phyloP scores from a whole-genome alignment of 2,797 vertebrate genomes.

The Gambelia wislizenii region DNA sequence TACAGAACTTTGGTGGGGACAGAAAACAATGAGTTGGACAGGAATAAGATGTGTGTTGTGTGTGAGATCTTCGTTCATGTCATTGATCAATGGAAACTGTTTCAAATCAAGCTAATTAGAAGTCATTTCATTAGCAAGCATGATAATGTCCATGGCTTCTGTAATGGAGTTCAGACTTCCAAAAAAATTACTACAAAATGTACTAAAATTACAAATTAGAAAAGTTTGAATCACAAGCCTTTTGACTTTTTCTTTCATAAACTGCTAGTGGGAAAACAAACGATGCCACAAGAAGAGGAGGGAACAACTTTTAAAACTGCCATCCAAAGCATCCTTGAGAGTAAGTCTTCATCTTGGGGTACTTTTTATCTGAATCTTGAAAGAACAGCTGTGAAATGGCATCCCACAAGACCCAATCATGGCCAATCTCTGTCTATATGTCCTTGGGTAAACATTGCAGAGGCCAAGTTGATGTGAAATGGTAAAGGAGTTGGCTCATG shows the following conservation, averaged over 20 bases:
- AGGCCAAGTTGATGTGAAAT: slow-evolving; percentile 23
- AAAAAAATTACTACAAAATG: not conserved
- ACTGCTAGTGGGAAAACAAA: not conserved
- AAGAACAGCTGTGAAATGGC: slow-evolving; percentile 47
- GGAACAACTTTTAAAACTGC: slow-evolving; percentile 21
- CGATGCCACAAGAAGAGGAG: slow-evolving; percentile 13
- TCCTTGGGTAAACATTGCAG: slow-evolving; percentile 40
- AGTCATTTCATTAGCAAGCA: not conserved
- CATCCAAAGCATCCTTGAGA: slow-evolving; percentile 43
- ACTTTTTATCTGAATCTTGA: slow-evolving; percentile 56
- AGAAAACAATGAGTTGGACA: not conserved
- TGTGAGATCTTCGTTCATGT: not conserved
- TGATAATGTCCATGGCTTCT: not conserved
- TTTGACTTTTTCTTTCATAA: not conserved
- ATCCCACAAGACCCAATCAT: slow-evolving; percentile 44
- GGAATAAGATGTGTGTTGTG: not conserved
- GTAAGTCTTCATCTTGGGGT: slow-evolving; percentile 11
- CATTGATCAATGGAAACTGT: not conserved
- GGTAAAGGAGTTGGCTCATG: slow-evolving; percentile 40
- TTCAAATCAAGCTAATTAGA: not conserved
- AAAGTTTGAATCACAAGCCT: not conserved
- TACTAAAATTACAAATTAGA: not conserved
- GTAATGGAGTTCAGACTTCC: not conserved
- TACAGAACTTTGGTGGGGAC: not conserved
- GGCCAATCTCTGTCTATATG: slow-evolving; percentile 37